Base-by-base conservation (phyloP, 1,140 invertebrate species). In the Thalassaphorura encarpata region DNA sequence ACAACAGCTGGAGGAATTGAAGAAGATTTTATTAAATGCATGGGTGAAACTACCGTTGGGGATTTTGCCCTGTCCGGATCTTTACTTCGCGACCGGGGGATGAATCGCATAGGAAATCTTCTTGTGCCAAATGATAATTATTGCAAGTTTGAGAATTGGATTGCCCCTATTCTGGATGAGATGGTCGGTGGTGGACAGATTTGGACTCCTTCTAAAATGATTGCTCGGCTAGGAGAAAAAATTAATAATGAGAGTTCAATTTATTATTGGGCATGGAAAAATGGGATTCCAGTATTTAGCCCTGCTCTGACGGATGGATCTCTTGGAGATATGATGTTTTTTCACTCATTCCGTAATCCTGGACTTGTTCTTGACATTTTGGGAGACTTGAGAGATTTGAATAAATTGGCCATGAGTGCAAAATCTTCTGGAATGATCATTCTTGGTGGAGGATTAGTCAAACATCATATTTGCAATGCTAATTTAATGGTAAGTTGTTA, bases 291-390 rank as follows among this genome's bases (percentile, higher is more conserved):
- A 5, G 84, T 99, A 0, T 99, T 94, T 70, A 90, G 93, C 77
- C 97, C 97, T 1, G 96, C 95, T 0, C 72, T 99, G 51, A 99
- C 96, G 0, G 97, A 99, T 79, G 97, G 97, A 3, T 96, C 91
- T 67, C 75, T 99, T 18, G 97, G 96, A 1, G 97, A 99, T 71
- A 99, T 99, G 95, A 87, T 99, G 78, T 99, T 94, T 71, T 97
- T 99, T 65, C 96, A 99, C 76, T 94, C 92, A 0, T 96, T 84
- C 68, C 85, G 82, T 68, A 87, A 87, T 68, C 89, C 92, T 40
- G 95, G 94, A 5, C 76, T 99, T 16, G 76, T 95, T 11, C 71
- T 99, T 39, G 96, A 99, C 71, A 95, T 99, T 70, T 74, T 96
- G 50, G 84, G 67, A 84, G 96, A 99, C 77, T 77, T 99, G 53